Percentiles rank a stretch among this genome's conserved stretches.
Conservation (phyloP, 2,888 invertebrate species). For the Tenodera sinensis region DNA sequence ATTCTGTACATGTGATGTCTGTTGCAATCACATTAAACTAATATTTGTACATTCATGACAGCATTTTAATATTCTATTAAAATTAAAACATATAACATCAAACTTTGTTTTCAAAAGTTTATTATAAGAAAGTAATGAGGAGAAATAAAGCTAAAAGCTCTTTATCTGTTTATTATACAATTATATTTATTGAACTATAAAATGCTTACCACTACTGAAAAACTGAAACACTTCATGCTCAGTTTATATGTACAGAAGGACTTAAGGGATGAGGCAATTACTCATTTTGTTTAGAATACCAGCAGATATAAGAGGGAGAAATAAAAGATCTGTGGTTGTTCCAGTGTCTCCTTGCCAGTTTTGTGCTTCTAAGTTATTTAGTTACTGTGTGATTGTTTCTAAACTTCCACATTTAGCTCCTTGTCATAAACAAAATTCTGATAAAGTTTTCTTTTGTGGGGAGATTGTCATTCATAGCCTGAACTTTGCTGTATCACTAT, state of each 20-base stretch:
- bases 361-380: too few relatives aligned
- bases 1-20: not conserved
- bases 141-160: not conserved
- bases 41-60: conserved; percentile 6
- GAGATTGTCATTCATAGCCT: too few relatives aligned
- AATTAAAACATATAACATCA: not conserved
- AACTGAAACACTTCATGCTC: not conserved
- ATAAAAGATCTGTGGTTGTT: not conserved
- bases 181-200: not conserved
- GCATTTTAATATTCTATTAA: not conserved
- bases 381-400: too few relatives aligned
- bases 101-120: not conserved
- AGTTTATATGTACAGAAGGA: not conserved
- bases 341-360: not conserved
- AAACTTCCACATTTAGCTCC: too few relatives aligned
- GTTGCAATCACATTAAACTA: not conserved
- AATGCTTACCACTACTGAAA: not conserved
- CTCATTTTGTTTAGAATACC: not conserved
- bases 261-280: not conserved
- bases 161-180: not conserved
- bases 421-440: too few relatives aligned
- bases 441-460: too few relatives aligned
- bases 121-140: not conserved
- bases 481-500: too few relatives aligned
- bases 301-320: not conserved